Evolutionary conservation across 2,113 vertebrate species (phyloP).

Genomic region (Gila orcuttii): DNA sequence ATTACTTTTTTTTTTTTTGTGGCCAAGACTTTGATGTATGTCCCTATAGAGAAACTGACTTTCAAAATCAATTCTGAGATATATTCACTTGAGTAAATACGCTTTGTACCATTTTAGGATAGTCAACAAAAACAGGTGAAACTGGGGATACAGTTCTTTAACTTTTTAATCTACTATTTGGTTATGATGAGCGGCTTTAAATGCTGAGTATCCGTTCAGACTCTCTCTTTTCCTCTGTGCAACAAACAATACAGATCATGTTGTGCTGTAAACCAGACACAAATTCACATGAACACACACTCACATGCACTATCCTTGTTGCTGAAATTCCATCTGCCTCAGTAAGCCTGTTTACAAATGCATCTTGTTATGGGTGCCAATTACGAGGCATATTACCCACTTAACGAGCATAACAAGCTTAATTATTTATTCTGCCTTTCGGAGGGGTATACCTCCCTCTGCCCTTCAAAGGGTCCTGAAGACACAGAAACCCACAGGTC

Average conservation of each 20-base stretch:
- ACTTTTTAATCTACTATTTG: not conserved
- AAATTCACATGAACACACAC: not conserved
- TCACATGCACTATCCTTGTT: conserved; percentile 15
- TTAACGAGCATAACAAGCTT: conserved; percentile 42
- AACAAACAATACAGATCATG: not conserved
- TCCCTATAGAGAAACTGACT: not conserved
- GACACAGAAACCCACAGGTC: conserved; percentile 16
- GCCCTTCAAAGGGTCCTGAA: conserved; percentile 47
- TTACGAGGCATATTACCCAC: conserved; percentile 43
- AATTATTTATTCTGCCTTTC: conserved; percentile 29
- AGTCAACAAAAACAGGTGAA: too few relatives aligned
- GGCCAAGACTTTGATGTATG: not conserved
- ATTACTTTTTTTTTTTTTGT: not conserved
- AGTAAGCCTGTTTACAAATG: conserved; percentile 47
- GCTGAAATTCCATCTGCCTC: conserved; percentile 20
- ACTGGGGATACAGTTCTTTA: too few relatives aligned
- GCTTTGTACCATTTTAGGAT: too few relatives aligned
- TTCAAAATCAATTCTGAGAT: conserved; percentile 4
- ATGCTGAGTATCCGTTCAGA: not conserved
- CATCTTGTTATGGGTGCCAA: conserved; percentile 45
- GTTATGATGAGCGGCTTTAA: not conserved
- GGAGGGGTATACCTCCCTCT: conserved; percentile 42
- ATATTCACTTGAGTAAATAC: conserved; percentile 1
- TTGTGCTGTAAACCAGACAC: conserved; percentile 5
- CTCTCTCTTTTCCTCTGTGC: too few relatives aligned